A percentile compares a stretch with the other conserved stretches of the same genome.
Conservation (phyloP, 2,113 vertebrate species). For the Labeo rohita region DNA sequence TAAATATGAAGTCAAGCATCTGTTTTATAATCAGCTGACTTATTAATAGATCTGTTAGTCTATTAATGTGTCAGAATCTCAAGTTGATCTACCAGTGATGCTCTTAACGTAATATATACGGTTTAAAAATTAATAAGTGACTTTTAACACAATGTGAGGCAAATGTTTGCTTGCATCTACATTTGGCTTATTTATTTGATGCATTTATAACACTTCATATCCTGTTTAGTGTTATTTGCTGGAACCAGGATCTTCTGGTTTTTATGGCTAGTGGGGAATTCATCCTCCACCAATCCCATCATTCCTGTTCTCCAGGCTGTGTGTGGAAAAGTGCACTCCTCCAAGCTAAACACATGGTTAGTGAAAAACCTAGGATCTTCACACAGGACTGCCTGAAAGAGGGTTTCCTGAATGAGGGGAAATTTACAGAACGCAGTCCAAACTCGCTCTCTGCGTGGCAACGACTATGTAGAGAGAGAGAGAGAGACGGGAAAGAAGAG, state of each 20-base stretch:
- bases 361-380: conserved; percentile 24
- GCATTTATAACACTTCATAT: background rate
- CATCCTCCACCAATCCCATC: conserved; percentile 29
- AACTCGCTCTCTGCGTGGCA: conserved; percentile 7
- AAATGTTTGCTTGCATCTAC: background rate
- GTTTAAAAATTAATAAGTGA: background rate
- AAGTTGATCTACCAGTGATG: background rate
- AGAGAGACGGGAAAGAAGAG: background rate
- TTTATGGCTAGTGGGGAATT: conserved; percentile 25
- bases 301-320: conserved; percentile 22
- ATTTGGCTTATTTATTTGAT: background rate
- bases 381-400: conserved; percentile 30
- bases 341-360: conserved; percentile 58
- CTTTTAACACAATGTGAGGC: background rate
- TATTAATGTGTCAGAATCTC: conserved; percentile 9
- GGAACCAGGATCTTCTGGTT: background rate
- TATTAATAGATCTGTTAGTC: background rate
- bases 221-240: conserved; percentile 1
- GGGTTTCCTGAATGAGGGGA: conserved; percentile 44
- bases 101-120: background rate
- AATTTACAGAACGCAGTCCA: conserved; percentile 48
- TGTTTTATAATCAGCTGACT: conserved; percentile 22
- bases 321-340: conserved; percentile 30
- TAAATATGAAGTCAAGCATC: conserved; percentile 35
- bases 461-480: background rate